Evolutionary conservation across 2,888 invertebrate genomes (phyloP).

Genomic region (Pandemis heparana): DNA sequence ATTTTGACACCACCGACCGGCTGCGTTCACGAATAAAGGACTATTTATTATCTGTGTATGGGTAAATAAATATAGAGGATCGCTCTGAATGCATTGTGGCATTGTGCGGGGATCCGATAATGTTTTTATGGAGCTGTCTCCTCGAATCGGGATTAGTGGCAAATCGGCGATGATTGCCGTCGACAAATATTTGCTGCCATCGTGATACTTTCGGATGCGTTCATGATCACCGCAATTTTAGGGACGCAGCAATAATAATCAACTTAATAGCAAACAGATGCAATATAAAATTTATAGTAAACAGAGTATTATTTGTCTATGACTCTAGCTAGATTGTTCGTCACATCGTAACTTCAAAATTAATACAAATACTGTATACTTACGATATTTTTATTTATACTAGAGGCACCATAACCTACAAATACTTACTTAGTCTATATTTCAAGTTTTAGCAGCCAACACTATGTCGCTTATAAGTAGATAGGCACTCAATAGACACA

Average conservation of each 20-base stretch:
- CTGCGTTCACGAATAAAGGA: conserved; percentile 66
- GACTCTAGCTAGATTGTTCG: background rate
- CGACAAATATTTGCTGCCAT: conserved; percentile 77
- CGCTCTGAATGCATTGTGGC: conserved; percentile 60
- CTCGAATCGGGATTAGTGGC: conserved; percentile 68
- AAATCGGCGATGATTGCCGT: conserved; percentile 69
- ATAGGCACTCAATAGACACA: background rate
- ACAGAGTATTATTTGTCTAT: background rate
- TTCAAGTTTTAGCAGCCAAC: too few relatives aligned
- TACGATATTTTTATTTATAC: too few relatives aligned
- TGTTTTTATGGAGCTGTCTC: conserved; percentile 69
- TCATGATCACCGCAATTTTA: conserved; percentile 63
- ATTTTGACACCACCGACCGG: conserved; percentile 79
- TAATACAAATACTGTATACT: too few relatives aligned
- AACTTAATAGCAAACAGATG: conserved; percentile 14
- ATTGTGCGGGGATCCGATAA: conserved; percentile 66
- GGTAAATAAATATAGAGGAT: conserved; percentile 79
- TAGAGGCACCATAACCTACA: too few relatives aligned
- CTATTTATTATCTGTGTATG: conserved; percentile 82
- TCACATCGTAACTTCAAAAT: too few relatives aligned
- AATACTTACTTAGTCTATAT: too few relatives aligned
- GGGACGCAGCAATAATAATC: conserved; percentile 46
- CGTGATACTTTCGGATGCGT: conserved; percentile 59
- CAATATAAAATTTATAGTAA: background rate
- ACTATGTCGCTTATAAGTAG: too few relatives aligned